Conservation (phyloP, 2,113 vertebrate genomes). For the Carollia perspicillata region DNA sequence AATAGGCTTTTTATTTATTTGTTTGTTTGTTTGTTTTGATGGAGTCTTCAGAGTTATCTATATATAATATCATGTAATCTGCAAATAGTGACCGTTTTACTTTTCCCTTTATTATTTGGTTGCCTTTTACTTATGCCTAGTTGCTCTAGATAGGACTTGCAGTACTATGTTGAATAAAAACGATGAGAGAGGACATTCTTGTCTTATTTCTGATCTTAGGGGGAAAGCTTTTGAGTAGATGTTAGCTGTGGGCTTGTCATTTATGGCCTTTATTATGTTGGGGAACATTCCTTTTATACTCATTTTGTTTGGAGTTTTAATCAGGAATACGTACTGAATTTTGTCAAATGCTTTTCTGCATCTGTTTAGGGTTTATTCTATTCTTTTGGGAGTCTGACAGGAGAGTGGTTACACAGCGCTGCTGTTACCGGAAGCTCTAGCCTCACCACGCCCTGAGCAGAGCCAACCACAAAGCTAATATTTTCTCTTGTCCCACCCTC, state of each 20-base stretch:
- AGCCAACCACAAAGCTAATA: neutral
- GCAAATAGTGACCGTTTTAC: neutral
- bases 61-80: neutral
- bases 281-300: neutral
- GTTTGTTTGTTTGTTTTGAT: neutral
- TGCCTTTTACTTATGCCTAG: neutral
- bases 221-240: neutral
- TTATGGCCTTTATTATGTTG: neutral
- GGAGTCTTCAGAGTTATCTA: neutral
- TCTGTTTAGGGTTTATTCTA: neutral
- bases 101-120: neutral
- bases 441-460: accelerated
- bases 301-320: neutral
- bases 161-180: neutral
- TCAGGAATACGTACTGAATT: neutral
- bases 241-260: neutral
- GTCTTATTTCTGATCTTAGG: neutral
- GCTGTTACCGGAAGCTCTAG: neutral
- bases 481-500: conserved; percentile 13
- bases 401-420: neutral
- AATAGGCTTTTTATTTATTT: neutral
- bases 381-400: neutral
- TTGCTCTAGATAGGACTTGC: neutral
- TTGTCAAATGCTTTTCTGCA: neutral
- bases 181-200: neutral